Conservation (phyloP, 2,113 vertebrate genomes). For the Nerophis lumbriciformis region DNA sequence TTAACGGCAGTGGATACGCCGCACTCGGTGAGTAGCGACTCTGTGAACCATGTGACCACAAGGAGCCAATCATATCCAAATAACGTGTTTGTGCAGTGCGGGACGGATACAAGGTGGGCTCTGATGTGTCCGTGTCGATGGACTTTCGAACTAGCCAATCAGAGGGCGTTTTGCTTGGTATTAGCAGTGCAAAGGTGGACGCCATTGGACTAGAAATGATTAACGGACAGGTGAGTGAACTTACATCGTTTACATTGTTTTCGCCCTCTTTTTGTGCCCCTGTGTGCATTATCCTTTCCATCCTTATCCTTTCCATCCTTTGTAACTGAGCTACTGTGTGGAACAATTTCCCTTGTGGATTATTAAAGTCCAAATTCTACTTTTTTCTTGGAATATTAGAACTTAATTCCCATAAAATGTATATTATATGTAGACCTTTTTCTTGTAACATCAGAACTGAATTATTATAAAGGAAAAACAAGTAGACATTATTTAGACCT, state of each 20-base stretch:
- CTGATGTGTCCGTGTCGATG: slow-evolving; percentile 80
- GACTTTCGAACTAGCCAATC: slow-evolving; percentile 79
- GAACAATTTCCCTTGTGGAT: no score
- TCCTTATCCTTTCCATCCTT: no score
- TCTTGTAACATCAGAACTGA: no score
- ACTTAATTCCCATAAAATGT: no score
- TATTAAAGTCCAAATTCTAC: neutral
- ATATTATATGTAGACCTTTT: no score
- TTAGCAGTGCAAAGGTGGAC: slow-evolving; percentile 90
- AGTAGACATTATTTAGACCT: no score
- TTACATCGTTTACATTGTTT: neutral
- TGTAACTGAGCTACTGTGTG: no score
- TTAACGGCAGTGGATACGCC: slow-evolving; percentile 85
- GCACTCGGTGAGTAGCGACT: slow-evolving; percentile 72
- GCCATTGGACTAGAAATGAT: slow-evolving; percentile 88
- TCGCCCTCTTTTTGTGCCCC: no score
- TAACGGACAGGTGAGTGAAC: slow-evolving; percentile 79
- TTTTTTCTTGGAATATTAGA: no score
- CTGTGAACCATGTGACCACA: neutral
- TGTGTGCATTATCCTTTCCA: no score
- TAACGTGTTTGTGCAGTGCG: slow-evolving; percentile 65
- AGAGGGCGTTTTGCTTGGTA: slow-evolving; percentile 79
- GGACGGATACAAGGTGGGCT: slow-evolving; percentile 87
- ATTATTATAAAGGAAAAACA: no score
- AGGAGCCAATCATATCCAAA: neutral